Evolutionary conservation across 2,888 invertebrate genomes (phyloP), one percentile per base, ranked within the genome.

Genomic region (Pecten maximus): DNA sequence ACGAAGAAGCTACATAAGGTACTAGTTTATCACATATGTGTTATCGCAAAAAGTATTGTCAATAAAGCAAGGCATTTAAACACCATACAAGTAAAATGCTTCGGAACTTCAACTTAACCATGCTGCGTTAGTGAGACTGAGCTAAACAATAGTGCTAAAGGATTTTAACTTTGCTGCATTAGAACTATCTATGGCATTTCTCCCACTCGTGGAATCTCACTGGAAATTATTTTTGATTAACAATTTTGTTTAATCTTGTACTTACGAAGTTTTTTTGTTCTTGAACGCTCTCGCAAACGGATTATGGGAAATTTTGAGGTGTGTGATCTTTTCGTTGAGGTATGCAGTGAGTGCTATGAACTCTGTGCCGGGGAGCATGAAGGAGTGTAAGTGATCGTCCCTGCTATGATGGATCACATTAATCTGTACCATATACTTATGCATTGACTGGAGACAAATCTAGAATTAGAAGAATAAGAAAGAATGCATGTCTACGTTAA

Each of bases 311-410:
- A 95, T 95, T 89, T 95, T 95, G 19, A 95, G 93, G 87, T 94
- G 91, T 12, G 94, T 94, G 16, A 95, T 94, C n/a, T 92, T 89
- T 74, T 92, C 93, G 88, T 94, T 95, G 91, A 94, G 94, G 89
- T 95, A 95, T 6, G 95, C 94, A 10, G 95, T 95, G 12, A 94
- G 94, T 0, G 95, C 95, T 0, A 95, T 92, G 87, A 95, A 95
- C 0, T 93, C 89, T 0, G 95, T 94, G 89, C 94, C 93, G 6
- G 92, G 92, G 88, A 95, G 94, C 0, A 87, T 91, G 60, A 94
- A 94, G 10, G 40, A 0, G 44, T 40, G 28, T 8, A 39, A 23
- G n/a, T 87, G 87, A 16, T 87, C 87, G 15, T 28, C 28, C 87
- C 2, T 4, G 40, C 12, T 40, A 28, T 40, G 44, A 10, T 90